Percentiles rank a stretch among this genome's conserved stretches.
phyloP scores from a whole-genome alignment of 1,140 invertebrate species.

The Cheumatopsyche charites region DNA sequence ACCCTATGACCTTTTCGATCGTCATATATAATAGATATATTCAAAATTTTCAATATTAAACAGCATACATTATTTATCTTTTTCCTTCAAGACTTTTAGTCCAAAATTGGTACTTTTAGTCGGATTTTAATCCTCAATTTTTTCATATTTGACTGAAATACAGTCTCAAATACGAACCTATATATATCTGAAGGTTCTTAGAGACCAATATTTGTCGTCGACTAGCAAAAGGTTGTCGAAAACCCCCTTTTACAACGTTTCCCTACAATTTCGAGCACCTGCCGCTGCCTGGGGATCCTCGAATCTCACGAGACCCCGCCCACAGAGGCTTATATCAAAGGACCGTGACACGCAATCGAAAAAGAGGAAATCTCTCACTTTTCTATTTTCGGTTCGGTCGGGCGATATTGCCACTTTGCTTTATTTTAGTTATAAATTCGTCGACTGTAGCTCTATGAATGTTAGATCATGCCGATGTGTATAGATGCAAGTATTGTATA shows the following conservation, averaged over 20 bases:
- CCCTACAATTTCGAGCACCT: slow-evolving; percentile 9
- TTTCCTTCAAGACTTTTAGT: too few species aligned
- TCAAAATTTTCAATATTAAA: too few species aligned
- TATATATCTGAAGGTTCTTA: too few species aligned
- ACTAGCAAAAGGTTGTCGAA: too few species aligned
- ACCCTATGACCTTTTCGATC: too few species aligned
- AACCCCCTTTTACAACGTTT: not conserved
- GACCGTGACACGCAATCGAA: slow-evolving; percentile 6
- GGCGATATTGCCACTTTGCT: slow-evolving; percentile 16
- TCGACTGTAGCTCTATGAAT: not conserved
- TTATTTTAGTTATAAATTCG: slow-evolving; percentile 18
- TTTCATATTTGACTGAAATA: too few species aligned
- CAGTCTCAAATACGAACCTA: too few species aligned
- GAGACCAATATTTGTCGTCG: too few species aligned
- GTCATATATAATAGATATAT: too few species aligned
- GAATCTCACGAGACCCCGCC: not conserved
- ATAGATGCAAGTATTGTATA: not conserved
- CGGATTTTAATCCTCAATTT: too few species aligned
- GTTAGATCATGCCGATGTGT: not conserved
- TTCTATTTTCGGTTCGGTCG: not conserved
- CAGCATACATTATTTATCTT: too few species aligned
- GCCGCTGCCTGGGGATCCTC: not conserved
- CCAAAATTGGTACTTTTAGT: too few species aligned
- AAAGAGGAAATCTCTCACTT: not conserved
- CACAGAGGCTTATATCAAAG: slow-evolving; percentile 5